These are phyloP conservation scores for Neodon shergylaensis DNA, from an alignment of 2,113 vertebrate species.

Conservation along the genomic window DNA sequence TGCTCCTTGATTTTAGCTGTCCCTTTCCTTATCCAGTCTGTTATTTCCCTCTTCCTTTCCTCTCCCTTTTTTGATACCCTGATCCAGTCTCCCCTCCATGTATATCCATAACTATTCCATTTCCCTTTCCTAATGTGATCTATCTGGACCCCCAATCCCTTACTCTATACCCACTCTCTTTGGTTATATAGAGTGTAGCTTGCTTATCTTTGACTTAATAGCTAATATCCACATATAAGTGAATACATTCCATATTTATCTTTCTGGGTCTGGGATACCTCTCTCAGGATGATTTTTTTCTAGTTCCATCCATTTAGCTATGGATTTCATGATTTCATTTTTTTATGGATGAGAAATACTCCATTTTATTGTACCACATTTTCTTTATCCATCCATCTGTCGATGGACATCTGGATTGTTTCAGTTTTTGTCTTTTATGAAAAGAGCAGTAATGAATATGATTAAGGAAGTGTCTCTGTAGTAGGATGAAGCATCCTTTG, in stretches of 20 bases:
- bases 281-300: background rate
- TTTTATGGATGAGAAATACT: background rate
- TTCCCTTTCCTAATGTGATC: background rate
- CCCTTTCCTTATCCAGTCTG: too few species aligned
- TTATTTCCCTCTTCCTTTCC: background rate
- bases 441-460: background rate
- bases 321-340: background rate
- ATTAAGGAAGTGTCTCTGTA: background rate
- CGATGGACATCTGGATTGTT: background rate
- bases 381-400: background rate
- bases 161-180: background rate
- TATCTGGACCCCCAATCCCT: background rate
- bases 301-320: background rate
- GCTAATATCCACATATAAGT: background rate
- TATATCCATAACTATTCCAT: background rate
- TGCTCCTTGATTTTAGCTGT: background rate
- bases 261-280: background rate
- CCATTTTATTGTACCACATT: background rate
- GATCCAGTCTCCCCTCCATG: background rate
- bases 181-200: background rate
- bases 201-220: background rate
- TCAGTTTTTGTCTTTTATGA: background rate
- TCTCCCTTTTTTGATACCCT: background rate
- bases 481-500: background rate
- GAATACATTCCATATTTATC: background rate